Conservation (phyloP, 1,140 invertebrate species). For the Xylocopa sonorina region DNA sequence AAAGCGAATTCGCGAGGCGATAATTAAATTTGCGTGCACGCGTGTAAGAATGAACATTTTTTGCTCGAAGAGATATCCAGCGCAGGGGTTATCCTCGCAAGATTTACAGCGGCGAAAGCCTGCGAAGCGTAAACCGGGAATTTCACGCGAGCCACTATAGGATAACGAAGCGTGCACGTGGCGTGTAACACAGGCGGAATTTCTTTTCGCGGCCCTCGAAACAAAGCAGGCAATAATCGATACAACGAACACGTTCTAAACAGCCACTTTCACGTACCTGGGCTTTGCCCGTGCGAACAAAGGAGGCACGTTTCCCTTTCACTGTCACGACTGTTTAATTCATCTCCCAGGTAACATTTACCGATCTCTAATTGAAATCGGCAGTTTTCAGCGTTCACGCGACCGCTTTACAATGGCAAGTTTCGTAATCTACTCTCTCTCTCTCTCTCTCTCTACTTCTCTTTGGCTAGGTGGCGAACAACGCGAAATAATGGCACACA, state of each 20-base stretch:
- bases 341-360: constrained; percentile 46
- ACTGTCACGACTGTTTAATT: constrained; percentile 43
- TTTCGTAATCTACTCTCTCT: too few relatives aligned
- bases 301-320: constrained; percentile 45
- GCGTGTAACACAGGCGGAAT: neutral
- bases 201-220: constrained; percentile 4
- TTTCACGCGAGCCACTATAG: neutral
- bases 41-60: too few relatives aligned
- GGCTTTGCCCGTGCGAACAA: constrained; percentile 21
- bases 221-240: constrained; percentile 37
- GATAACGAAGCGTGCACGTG: neutral
- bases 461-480: neutral
- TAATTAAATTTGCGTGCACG: too few relatives aligned
- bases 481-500: too few relatives aligned
- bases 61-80: too few relatives aligned
- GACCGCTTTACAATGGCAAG: neutral
- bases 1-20: too few relatives aligned
- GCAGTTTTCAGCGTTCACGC: constrained; percentile 28
- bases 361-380: constrained; percentile 52
- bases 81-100: too few relatives aligned
- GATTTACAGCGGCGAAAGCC: neutral
- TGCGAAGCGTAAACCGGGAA: neutral
- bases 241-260: constrained; percentile 42
- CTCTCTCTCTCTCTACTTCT: too few relatives aligned
- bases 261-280: constrained; percentile 42